These are phyloP conservation scores for Apodemia hepburni DNA, from an alignment of 2,888 invertebrate genomes.

Conservation along the genomic window DNA sequence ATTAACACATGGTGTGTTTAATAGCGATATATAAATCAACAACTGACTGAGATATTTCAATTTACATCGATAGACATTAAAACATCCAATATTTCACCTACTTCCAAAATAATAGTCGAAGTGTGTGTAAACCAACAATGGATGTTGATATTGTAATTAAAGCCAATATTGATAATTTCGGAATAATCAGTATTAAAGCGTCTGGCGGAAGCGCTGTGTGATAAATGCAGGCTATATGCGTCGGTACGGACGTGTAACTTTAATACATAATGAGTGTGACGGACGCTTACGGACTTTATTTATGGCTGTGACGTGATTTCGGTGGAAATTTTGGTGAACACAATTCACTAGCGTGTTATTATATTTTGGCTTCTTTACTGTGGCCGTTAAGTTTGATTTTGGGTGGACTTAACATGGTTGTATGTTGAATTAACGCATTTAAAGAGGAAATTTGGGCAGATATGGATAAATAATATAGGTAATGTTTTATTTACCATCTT, in stretches of 20 bases:
- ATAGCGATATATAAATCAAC: neutral
- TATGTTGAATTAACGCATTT: neutral
- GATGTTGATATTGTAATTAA: slow-evolving; percentile 7
- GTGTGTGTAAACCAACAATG: neutral
- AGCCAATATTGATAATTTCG: slow-evolving; percentile 1
- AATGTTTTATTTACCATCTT: too few relatives aligned
- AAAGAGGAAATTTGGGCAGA: neutral
- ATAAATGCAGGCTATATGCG: slow-evolving; percentile 9
- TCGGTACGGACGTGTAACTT: slow-evolving; percentile 38
- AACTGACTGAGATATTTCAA: neutral
- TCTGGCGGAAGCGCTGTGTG: neutral
- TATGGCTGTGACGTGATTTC: slow-evolving; percentile 32
- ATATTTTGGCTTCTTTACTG: slow-evolving; percentile 12
- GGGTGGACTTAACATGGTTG: neutral
- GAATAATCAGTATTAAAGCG: slow-evolving; percentile 8
- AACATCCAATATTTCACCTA: neutral
- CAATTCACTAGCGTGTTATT: slow-evolving; percentile 1
- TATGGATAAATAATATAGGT: neutral
- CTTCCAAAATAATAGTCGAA: too few relatives aligned
- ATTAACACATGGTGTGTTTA: too few relatives aligned
- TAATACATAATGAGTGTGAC: slow-evolving; percentile 50
- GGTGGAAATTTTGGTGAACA: slow-evolving; percentile 10
- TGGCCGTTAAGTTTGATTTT: slow-evolving; percentile 10
- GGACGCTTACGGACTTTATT: slow-evolving; percentile 36
- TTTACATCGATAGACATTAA: neutral